phyloP scores from a whole-genome alignment of 2,888 invertebrate species.

The Synanthedon myopaeformis region DNA sequence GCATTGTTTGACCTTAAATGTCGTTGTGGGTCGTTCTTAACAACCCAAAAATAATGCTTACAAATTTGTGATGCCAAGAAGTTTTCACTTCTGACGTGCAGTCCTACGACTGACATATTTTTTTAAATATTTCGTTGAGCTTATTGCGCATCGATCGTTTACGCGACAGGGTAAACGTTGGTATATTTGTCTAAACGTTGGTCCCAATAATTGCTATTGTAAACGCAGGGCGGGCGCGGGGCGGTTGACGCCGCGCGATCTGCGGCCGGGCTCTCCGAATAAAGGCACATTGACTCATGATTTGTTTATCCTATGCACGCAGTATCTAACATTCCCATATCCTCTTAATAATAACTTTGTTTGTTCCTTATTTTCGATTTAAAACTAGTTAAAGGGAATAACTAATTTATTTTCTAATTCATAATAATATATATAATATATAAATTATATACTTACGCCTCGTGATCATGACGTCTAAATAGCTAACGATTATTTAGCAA shows the following conservation, averaged over 20 bases:
- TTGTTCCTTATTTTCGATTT: conserved; percentile 37
- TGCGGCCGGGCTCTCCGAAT: conserved; percentile 56
- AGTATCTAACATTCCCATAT: conserved; percentile 44
- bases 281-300: conserved; percentile 68
- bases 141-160: conserved; percentile 36
- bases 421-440: conserved; percentile 21
- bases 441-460: conserved; percentile 30
- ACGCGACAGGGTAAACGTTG: conserved; percentile 37
- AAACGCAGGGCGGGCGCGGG: conserved; percentile 25
- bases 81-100: too few relatives aligned
- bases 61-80: too few relatives aligned
- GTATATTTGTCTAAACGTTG: conserved; percentile 69
- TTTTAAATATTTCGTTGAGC: conserved; percentile 35
- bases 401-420: conserved; percentile 30
- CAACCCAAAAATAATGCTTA: too few relatives aligned
- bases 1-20: too few relatives aligned
- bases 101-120: neutral
- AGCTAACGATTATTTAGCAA: too few relatives aligned
- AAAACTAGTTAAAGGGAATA: conserved; percentile 54
- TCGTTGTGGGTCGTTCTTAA: too few relatives aligned
- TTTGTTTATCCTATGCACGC: conserved; percentile 47
- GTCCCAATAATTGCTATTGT: conserved; percentile 69
- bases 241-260: conserved; percentile 48
- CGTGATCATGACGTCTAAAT: neutral
- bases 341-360: conserved; percentile 32